Evolutionary conservation across 2,888 invertebrate genomes (phyloP), one percentile per base, ranked within the genome.

Genomic region (Acanthosepion esculentum): DNA sequence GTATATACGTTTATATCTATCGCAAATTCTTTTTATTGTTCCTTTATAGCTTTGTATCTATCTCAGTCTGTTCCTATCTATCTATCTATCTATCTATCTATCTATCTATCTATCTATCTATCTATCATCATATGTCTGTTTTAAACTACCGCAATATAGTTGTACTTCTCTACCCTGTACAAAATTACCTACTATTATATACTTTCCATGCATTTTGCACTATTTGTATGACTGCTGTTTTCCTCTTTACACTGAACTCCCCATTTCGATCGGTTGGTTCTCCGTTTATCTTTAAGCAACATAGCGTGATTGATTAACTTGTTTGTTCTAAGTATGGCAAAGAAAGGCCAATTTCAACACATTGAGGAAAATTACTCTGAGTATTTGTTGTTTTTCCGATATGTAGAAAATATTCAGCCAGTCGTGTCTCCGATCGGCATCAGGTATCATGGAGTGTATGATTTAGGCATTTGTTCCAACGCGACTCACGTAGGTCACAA

Each of bases 331-430:
- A 29, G 7, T 12, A 12, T 15, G 8, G n/a, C 10, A 78, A 12
- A 78, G n/a, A 78, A 78, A 78, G 78, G 78, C 12, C 78, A 78
- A 78, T 78, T 78, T 78, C n/a, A 78, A 78, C 78, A 78, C 78
- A 78, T 78, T n/a, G 29, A n/a, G n/a, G 29, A 78, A 29, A 78
- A 78, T 78, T 78, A 78, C 78, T 15, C 55, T 55, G 55, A 55
- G 55, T 20, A n/a, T 78, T n/a, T 78, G n/a, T n/a, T 78, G n/a
- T 15, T 78, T n/a, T 3, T 26, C 29, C 12, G 29, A 78, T n/a
- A 78, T 78, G n/a, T 78, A 78, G n/a, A 78, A 78, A 78, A 78
- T 78, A 78, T 78, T 29, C n/a, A 78, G 8, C 78, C n/a, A n/a
- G 78, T 78, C 78, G n/a, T n/a, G 78, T 78, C 78, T 78, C n/a